These are phyloP conservation scores for Odobenus rosmarus DNA, from an alignment of 2,113 vertebrate genomes.

Conservation along the genomic window DNA sequence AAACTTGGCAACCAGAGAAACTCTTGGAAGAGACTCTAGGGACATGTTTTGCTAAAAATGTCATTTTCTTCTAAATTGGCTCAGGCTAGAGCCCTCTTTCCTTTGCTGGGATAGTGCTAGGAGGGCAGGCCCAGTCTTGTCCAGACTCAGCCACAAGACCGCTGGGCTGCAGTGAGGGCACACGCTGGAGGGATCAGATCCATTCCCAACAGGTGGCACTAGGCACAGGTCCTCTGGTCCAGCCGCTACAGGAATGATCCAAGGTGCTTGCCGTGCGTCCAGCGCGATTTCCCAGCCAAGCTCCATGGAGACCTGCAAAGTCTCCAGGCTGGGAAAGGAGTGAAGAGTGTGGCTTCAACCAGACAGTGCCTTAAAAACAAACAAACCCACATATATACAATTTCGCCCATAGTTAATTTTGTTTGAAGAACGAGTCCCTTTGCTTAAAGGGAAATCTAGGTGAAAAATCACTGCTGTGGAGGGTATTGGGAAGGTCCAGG, in stretches of 20 bases:
- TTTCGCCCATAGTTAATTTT: neutral
- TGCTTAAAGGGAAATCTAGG: neutral
- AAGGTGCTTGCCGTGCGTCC: neutral
- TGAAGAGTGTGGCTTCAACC: neutral
- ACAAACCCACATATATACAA: neutral
- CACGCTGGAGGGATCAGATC: neutral
- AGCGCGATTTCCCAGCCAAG: neutral
- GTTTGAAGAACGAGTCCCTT: neutral
- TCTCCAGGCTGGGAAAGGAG: neutral
- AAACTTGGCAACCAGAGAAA: slow-evolving; percentile 60
- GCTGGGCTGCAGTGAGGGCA: neutral
- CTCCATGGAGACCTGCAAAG: neutral
- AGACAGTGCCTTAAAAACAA: neutral
- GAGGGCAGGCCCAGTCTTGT: neutral
- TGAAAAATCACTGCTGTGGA: neutral
- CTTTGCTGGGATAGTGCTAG: neutral
- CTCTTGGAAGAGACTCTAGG: slow-evolving; percentile 65
- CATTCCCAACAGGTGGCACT: neutral
- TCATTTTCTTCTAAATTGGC: slow-evolving; percentile 56
- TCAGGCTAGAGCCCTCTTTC: neutral
- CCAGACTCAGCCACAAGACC: neutral
- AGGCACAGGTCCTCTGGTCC: neutral
- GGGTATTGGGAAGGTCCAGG: neutral
- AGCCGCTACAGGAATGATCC: fast-evolving
- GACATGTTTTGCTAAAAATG: slow-evolving; percentile 68